Conservation (phyloP, 2,888 invertebrate genomes). For the Caenorhabditis sp. region DNA sequence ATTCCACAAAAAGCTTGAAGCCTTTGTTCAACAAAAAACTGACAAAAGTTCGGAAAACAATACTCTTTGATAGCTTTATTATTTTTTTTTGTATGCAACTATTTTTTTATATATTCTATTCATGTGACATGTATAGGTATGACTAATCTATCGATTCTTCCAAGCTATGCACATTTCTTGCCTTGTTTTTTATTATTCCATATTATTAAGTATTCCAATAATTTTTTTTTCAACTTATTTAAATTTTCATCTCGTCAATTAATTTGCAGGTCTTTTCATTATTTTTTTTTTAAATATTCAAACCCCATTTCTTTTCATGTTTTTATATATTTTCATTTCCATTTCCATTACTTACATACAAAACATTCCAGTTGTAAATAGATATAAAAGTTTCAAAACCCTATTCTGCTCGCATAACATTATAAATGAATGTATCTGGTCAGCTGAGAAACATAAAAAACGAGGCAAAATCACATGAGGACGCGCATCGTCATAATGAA, state of each 20-base stretch:
- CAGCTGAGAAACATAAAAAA: slow-evolving; percentile 1
- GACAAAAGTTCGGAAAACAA: slow-evolving; percentile 4
- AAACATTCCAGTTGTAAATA: background rate
- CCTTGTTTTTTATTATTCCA: slow-evolving; percentile 15
- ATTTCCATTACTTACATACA: background rate
- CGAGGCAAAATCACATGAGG: slow-evolving; percentile 1
- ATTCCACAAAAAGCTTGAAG: slow-evolving; percentile 36
- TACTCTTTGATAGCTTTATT: slow-evolving; percentile 1
- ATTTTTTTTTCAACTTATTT: slow-evolving; percentile 10
- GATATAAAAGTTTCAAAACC: background rate
- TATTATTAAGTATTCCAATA: background rate
- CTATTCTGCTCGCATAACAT: too few relatives aligned
- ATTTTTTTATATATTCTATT: background rate
- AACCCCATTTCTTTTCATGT: background rate
- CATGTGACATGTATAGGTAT: background rate
- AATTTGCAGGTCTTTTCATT: slow-evolving; percentile 1
- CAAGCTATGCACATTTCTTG: slow-evolving; percentile 34
- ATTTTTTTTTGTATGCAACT: slow-evolving; percentile 1
- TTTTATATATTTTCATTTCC: background rate
- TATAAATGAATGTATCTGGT: background rate
- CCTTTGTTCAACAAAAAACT: slow-evolving; percentile 19
- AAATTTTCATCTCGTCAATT: background rate
- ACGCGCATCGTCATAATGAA: slow-evolving; percentile 1
- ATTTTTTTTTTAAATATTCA: background rate
- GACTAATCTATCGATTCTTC: background rate